Base-by-base conservation (phyloP, 1,140 invertebrate species). In the Drosophila chauvacae region DNA sequence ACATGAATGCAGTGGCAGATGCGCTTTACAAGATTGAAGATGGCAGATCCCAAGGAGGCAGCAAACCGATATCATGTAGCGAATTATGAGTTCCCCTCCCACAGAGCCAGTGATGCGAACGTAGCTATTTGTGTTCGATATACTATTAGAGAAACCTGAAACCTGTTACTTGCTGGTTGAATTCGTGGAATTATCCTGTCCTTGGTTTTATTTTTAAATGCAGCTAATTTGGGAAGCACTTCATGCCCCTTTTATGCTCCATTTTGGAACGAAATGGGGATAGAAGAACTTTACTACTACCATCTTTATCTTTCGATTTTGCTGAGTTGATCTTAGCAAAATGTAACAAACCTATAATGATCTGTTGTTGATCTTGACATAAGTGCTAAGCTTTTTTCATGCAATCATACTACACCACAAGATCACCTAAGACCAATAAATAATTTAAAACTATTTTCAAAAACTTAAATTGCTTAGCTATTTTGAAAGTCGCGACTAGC, bases 11-110 rank as follows among this genome's bases (percentile, higher is more conserved):
- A 88, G 60, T 83, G 79, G 77, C 68, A 80, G 77, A 77, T 88
- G 84, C 77, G 80, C 77, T 80, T 66, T 68, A 71, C 63, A 70
- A 88, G 84, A 83, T 88, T 78, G 85, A 90, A 90, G 80, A 80
- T 61, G 42, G 55, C 61, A 60, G 16, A 30, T 10, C 44, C 7
- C 28, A 68, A 33, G n/a, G 39, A 41, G 50, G 44, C 9, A 37
- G 55, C 39, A 70, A 71, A 53, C 65, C 53, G 63, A 64, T 65
- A 68, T 81, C 76, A 71, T 87, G 77, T 80, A 64, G 80, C 80
- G 58, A 87, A 83, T 83, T 87, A 87, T 87, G 84, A 87, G 80
- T 77, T 69, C 55, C 47, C 73, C 37, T 48, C 35, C 28, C 39
- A 26, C 42, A 39, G 47, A 18, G 33, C 33, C 23, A 16, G 53